A percentile compares a stretch with the other conserved stretches of the same genome.
These are phyloP conservation scores for Periophthalmus modestus DNA, from an alignment of 2,113 vertebrate species.

Conservation along the genomic window DNA sequence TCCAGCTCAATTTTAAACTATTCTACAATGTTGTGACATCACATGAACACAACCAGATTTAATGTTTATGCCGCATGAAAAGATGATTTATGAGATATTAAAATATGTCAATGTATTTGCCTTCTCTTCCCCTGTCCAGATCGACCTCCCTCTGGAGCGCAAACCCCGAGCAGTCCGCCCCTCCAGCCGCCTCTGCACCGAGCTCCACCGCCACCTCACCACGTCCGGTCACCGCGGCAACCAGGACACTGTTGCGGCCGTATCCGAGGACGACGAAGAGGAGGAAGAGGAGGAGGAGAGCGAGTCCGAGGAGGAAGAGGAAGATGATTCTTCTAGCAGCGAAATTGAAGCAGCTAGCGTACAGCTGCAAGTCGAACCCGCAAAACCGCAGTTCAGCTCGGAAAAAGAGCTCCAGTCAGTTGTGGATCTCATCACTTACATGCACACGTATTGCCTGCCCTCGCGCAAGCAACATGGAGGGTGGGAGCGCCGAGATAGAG, in stretches of 20 bases:
- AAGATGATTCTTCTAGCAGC: slow-evolving; percentile 74
- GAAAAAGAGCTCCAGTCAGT: slow-evolving; percentile 84
- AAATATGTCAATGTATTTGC: background rate
- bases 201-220: slow-evolving; percentile 94
- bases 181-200: slow-evolving; percentile 84
- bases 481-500: slow-evolving; percentile 72
- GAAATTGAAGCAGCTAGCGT: slow-evolving; percentile 53
- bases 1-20: too few species aligned
- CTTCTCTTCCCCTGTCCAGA: slow-evolving; percentile 62
- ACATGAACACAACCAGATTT: too few species aligned
- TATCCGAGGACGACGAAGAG: slow-evolving; percentile 74
- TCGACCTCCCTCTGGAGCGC: slow-evolving; percentile 77
- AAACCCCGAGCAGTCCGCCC: slow-evolving; percentile 75
- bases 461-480: slow-evolving; percentile 80
- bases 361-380: slow-evolving; percentile 17
- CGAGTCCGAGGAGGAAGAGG: slow-evolving; percentile 77
- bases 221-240: slow-evolving; percentile 69
- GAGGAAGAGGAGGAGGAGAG: slow-evolving; percentile 71
- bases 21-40: too few species aligned
- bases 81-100: too few species aligned
- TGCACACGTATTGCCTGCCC: slow-evolving; percentile 98
- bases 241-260: slow-evolving; percentile 50
- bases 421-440: slow-evolving; percentile 95
- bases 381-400: slow-evolving; percentile 71
- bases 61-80: too few species aligned